Percentiles rank a stretch among this genome's conserved stretches.
Conservation (phyloP, 2,113 vertebrate species). For the Malurus cyaneus region DNA sequence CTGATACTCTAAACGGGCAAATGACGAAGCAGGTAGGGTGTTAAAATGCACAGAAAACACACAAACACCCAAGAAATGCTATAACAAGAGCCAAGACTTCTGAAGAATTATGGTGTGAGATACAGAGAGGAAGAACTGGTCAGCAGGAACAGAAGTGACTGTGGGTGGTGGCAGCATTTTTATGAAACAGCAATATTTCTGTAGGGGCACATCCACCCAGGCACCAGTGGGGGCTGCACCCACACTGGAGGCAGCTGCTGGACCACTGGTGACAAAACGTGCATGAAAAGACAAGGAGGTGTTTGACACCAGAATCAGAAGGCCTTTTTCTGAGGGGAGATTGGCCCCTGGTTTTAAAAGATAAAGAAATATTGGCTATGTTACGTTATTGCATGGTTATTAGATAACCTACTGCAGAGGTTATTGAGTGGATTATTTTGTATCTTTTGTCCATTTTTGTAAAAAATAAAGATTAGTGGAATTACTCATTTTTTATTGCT, state of each 20-base stretch:
- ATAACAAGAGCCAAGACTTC: not conserved
- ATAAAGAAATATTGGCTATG: not conserved
- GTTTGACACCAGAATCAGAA: not conserved
- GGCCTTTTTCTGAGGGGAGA: not conserved
- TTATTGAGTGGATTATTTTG: not conserved
- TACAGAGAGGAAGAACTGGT: not conserved
- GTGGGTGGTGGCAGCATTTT: not conserved
- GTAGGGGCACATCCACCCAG: not conserved
- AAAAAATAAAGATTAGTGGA: not conserved
- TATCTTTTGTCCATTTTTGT: not conserved
- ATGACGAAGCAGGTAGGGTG: accelerated
- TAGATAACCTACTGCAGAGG: not conserved
- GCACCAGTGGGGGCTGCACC: not conserved
- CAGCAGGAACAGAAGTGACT: not conserved
- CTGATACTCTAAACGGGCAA: not conserved
- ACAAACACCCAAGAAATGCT: not conserved
- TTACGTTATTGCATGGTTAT: not conserved
- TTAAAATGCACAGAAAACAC: not conserved
- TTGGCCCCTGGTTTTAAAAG: not conserved
- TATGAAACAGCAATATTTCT: not conserved
- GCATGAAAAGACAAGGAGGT: accelerated
- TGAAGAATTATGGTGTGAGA: not conserved
- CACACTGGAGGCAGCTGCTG: not conserved
- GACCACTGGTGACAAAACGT: not conserved
- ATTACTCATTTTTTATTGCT: not conserved